Base-by-base conservation (phyloP, 2,888 invertebrate genomes). In the Drosophila quinaria region DNA sequence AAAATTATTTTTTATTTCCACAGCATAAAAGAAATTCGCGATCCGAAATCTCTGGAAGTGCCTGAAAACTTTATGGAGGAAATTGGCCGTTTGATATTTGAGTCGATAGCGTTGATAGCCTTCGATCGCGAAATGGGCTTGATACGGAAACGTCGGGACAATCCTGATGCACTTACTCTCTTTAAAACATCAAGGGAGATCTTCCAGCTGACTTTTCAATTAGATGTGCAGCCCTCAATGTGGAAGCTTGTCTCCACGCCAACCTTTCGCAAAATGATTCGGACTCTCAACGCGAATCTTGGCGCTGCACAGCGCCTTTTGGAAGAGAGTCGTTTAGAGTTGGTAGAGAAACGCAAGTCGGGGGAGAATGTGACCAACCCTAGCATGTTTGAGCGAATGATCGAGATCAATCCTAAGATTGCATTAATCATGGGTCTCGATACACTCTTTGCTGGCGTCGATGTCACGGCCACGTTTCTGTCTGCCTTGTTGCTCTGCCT, bases 381-480 rank as follows among this genome's bases (percentile, higher is more conserved):
- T 35, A 94, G 94, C 73, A 92, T 95, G 55, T 90, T 95, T 65
- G 93, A 94, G 78, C 93, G 93, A 68, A 79, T 95, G 39, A 81
- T 94, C n/a, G 90, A 91, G 46, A 91, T 93, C 11, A 93, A 94
- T 83, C 92, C 93, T 50, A 91, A 93, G 61, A 87, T 94, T 4
- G 95, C 94, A 0, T 74, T 93, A 9, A 92, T 94, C 4, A 94
- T 94, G 94, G 94, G 94, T 1, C 90, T 94, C 70, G 95, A 95
- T 79, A 93, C 94, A 93, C 69, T 95, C n/a, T 91, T 94, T 29
- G 95, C 94, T 11, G 95, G 95, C 31, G 93, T 95, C 17, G 95
- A 95, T 89, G 94, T 94, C 67, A 95, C 51, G 1, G 4, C 95
- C 90, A 93, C 91, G n/a, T 19, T 65, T 3, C 15, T 71, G 3